Percentiles rank a stretch among this genome's conserved stretches.
Conservation (phyloP, 1,140 invertebrate species). For the Drosophila arawakana region DNA sequence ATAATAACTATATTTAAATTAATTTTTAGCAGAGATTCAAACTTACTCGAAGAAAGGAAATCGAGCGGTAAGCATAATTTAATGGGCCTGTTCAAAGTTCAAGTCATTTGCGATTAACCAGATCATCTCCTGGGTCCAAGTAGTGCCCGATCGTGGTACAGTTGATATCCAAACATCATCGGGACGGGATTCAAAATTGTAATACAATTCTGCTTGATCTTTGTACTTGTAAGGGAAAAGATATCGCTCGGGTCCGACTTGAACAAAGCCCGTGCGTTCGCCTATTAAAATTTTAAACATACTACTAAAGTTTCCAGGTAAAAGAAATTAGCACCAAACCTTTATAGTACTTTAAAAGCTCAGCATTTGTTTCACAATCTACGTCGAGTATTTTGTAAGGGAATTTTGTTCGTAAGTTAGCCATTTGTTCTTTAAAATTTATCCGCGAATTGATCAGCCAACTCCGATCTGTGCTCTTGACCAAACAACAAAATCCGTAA, state of each 20-base stretch:
- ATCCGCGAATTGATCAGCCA: too few species aligned
- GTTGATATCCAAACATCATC: conserved; percentile 90
- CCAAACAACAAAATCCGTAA: too few species aligned
- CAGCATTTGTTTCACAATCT: conserved; percentile 84
- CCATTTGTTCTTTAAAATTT: conserved; percentile 41
- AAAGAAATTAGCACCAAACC: conserved; percentile 72
- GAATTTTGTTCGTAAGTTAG: conserved; percentile 67
- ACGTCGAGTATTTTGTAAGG: conserved; percentile 86
- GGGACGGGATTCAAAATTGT: conserved; percentile 88
- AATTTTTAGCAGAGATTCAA: not conserved
- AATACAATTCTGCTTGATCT: conserved; percentile 88
- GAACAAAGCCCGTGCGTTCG: conserved; percentile 89
- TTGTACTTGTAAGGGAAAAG: conserved; percentile 89
- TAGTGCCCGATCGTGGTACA: conserved; percentile 93
- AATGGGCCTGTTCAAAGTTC: conserved; percentile 88
- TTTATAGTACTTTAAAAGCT: conserved; percentile 86
- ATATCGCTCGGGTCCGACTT: conserved; percentile 90
- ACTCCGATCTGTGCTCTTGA: too few species aligned
- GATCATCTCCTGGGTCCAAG: conserved; percentile 92
- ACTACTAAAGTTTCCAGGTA: not conserved
- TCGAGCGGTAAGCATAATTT: conserved; percentile 86
- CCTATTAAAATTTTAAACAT: conserved; percentile 84
- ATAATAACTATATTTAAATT: not conserved
- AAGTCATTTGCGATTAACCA: conserved; percentile 91
- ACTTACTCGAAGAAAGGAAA: conserved; percentile 92